Evolutionary conservation across 2,113 vertebrate genomes (phyloP), one percentile per base, ranked within the genome.

Genomic region (Tamias sibiricus): DNA sequence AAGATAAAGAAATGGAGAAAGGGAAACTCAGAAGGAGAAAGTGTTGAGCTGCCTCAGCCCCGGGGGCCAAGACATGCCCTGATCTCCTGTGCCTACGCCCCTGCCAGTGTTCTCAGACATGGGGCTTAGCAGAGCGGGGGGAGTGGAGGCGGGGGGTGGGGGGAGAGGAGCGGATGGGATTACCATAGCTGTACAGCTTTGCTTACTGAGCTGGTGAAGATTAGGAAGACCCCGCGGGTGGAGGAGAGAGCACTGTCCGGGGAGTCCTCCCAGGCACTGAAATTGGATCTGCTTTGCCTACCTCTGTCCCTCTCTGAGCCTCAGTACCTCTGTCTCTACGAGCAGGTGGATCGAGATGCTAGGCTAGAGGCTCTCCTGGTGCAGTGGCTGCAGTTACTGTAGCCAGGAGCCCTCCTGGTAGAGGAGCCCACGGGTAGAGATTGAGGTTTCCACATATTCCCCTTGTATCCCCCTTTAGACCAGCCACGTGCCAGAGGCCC

Each of bases 61-160:
- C 24, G 8, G 1, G 3, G 54, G 12, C 2, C 0, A 0, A 0
- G 37, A 3, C 4, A 3, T 8, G 8, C 22, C 42, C 4, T 14
- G 0, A 0, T 64, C 47, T 7, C 37, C 8, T 30, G 6, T 12
- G 14, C 57, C 44, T 54, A 9, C 1, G 16, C 32, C 44, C 1
- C 2, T 49, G 40, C 5, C 8, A 8, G 6, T 76, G 40, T 57
- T 86, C 84, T 52, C 47, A 17, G 72, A 74, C 74, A 4, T 35
- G 52, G 54, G 30, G 77, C 35, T n/a, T 6, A 49, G 42, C 32
- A 28, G 54, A 62, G 44, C 24, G 4, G 0, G 40, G 30, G 91
- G 49, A 37, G 30, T 44, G 44, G 26, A 42, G 14, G 28, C 10
- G 14, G 83, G 42, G 8, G 35, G 28, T 13, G 14, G 83, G 42